These are phyloP conservation scores for Phyto melanocephala DNA, from an alignment of 2,888 invertebrate genomes.

Conservation along the genomic window DNA sequence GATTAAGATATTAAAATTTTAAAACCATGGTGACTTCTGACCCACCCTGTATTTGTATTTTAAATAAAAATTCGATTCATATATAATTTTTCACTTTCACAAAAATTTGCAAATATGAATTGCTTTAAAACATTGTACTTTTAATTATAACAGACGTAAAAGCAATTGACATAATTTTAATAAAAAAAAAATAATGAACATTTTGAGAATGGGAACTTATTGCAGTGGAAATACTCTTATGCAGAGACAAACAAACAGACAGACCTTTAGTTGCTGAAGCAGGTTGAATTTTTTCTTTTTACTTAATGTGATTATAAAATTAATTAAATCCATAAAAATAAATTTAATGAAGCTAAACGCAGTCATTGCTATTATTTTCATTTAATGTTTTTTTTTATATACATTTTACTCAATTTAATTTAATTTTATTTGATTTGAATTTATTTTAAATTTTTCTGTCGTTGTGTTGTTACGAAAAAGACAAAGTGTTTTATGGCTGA, in stretches of 20 bases:
- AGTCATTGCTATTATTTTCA: background rate
- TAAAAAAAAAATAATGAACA: too few species aligned
- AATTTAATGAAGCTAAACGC: slow-evolving; percentile 24
- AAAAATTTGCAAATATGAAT: too few species aligned
- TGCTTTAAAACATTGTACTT: too few species aligned
- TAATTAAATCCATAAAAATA: slow-evolving; percentile 15
- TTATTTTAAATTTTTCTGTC: slow-evolving; percentile 13
- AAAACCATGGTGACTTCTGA: too few species aligned
- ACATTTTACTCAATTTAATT: background rate
- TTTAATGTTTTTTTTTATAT: slow-evolving; percentile 12
- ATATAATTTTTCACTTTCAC: too few species aligned
- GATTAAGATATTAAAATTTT: too few species aligned
- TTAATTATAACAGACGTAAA: too few species aligned
- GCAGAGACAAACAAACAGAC: background rate
- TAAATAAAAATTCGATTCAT: too few species aligned
- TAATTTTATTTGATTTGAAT: slow-evolving; percentile 31
- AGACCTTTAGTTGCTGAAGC: background rate
- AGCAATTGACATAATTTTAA: too few species aligned
- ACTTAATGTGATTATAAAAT: slow-evolving; percentile 22
- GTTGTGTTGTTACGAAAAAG: slow-evolving; percentile 2
- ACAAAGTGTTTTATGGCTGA: slow-evolving; percentile 36
- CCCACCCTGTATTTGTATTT: too few species aligned
- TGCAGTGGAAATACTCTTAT: too few species aligned
- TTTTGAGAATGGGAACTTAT: too few species aligned
- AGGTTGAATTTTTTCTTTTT: background rate